A percentile compares a stretch with the other conserved stretches of the same genome.
Conservation (phyloP, 37 sponge, comb jelly and placozoan genomes). For the Beroe ovata region DNA sequence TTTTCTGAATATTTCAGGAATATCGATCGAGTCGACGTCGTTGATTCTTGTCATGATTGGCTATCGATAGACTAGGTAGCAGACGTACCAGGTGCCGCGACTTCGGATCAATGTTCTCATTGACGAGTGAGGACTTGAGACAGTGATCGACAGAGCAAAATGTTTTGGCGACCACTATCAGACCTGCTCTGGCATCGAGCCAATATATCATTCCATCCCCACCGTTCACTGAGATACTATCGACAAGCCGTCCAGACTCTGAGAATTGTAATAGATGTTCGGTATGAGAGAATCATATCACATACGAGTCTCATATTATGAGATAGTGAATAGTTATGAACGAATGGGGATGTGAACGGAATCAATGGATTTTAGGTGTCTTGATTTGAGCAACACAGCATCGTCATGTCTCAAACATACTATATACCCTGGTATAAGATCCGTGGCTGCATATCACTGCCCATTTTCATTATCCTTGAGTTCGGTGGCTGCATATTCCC, state of each 20-base stretch:
- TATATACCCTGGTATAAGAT: neutral
- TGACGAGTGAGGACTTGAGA: neutral
- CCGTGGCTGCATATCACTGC: neutral
- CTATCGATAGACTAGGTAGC: neutral
- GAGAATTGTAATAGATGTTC: too few species aligned
- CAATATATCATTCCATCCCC: conserved; percentile 33
- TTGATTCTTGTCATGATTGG: too few species aligned
- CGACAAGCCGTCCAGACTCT: neutral
- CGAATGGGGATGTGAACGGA: too few species aligned
- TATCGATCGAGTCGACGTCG: too few species aligned
- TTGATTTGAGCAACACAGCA: too few species aligned
- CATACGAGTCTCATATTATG: too few species aligned
- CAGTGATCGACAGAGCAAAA: conserved; percentile 17
- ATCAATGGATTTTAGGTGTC: too few species aligned
- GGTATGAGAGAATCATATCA: too few species aligned
- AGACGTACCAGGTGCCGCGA: neutral
- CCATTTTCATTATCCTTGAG: neutral
- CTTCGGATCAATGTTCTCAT: neutral
- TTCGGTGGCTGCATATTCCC: neutral
- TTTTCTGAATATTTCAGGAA: too few species aligned
- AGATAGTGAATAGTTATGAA: too few species aligned
- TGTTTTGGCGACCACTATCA: conserved; percentile 17
- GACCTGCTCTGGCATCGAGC: conserved; percentile 18
- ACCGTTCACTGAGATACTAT: conserved; percentile 23
- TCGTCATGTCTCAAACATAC: too few species aligned